Conservation (phyloP, 2,888 invertebrate genomes). For the Lepidonotus clava region DNA sequence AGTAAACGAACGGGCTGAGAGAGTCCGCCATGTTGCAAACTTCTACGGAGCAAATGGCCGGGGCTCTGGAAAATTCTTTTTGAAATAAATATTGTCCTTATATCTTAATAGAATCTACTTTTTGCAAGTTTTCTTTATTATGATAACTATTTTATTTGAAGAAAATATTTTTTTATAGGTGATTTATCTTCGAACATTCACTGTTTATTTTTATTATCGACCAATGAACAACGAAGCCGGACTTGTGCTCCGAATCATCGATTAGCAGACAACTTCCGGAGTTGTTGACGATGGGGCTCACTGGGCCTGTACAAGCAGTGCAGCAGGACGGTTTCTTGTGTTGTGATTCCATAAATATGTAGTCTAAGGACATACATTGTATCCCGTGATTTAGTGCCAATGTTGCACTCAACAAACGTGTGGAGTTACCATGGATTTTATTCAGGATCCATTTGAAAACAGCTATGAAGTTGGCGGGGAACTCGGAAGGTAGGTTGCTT, state of each 20-base stretch:
- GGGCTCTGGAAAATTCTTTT: background rate
- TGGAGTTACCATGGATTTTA: conserved; percentile 54
- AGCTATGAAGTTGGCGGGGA: conserved; percentile 58
- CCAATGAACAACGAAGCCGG: conserved; percentile 5
- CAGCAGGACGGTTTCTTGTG: background rate
- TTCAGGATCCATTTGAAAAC: conserved; percentile 58
- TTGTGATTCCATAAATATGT: background rate
- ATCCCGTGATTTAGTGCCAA: background rate
- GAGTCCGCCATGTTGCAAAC: conserved; percentile 60
- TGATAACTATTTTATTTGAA: background rate
- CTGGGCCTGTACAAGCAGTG: background rate
- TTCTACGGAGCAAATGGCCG: background rate
- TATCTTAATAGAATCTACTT: background rate
- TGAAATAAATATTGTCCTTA: background rate
- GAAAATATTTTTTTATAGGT: no score
- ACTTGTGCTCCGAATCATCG: background rate
- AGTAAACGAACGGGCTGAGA: conserved; percentile 83
- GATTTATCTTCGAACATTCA: background rate
- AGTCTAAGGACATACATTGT: background rate
- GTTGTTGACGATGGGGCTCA: conserved; percentile 19
- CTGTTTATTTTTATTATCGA: background rate
- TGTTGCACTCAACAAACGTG: background rate
- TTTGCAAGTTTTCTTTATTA: background rate
- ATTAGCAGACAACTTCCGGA: conserved; percentile 31
- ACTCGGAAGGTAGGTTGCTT: conserved; percentile 57